A percentile compares a stretch with the other conserved stretches of the same genome.
phyloP scores from a whole-genome alignment of 2,797 vertebrate species.

The Arremon aurantiirostris region DNA sequence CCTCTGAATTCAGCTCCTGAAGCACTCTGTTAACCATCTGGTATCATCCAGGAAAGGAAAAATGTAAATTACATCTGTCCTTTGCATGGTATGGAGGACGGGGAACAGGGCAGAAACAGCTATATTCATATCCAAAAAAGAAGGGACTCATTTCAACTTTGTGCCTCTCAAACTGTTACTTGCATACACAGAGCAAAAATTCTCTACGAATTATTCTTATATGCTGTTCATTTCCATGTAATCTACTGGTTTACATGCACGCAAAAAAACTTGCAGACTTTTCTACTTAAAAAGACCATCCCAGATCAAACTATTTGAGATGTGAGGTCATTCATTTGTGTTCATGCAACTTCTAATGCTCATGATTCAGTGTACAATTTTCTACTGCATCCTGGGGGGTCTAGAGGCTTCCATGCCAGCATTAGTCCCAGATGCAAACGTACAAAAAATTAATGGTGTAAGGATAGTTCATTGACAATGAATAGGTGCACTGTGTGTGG shows the following conservation, averaged over 20 bases:
- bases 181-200: neutral
- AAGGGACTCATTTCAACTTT: neutral
- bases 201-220: neutral
- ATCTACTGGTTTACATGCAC: neutral
- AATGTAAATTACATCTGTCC: slow-evolving; percentile 3
- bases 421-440: neutral
- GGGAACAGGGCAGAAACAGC: neutral
- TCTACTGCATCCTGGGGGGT: neutral
- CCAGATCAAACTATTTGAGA: neutral
- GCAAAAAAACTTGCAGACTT: neutral
- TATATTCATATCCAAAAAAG: neutral
- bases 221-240: neutral
- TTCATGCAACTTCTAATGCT: neutral
- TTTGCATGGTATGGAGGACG: neutral
- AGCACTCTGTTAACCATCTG: slow-evolving; percentile 38
- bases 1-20: neutral
- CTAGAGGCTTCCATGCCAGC: neutral
- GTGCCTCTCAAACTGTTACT: neutral
- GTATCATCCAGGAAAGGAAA: slow-evolving; percentile 16
- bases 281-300: neutral
- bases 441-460: neutral
- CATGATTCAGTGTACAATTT: neutral
- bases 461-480: neutral
- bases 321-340: neutral
- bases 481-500: neutral